Evolutionary conservation across 2,113 vertebrate genomes (phyloP), one percentile per base, ranked within the genome.

Genomic region (Chunga burmeisteri): DNA sequence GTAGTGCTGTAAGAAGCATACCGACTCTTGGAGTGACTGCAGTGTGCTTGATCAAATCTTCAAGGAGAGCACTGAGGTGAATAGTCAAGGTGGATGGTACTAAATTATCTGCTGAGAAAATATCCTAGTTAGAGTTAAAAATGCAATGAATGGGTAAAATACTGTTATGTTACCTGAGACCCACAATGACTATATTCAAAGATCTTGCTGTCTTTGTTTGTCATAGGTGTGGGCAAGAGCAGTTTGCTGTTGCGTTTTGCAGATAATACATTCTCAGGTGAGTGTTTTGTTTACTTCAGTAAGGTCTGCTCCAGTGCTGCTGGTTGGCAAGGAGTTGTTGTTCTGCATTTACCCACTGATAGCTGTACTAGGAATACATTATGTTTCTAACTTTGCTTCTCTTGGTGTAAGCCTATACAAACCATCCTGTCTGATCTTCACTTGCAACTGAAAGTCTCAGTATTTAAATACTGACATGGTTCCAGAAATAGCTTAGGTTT

Each of bases 181-280:
- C 36, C 36, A 49, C 9, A 46, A 56, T 82, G 61, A 56, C 40
- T 73, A 27, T 91, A 62, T 32, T 97, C 74, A 93, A 73, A 82
- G 56, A 55, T 68, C 52, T 82, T 82, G 58, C 66, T 96, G 49
- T 97, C 62, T 94, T 82, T 88, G 67, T 96, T 97, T 77, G 88
- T 96, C 15, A 6, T 97, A 99, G 99, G 99, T 98, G 99, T 99
- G 95, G 99, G 99, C 97, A 99, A 99, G 98, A 99, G 99, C 98
- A 99, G 99, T 98, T 98, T 99, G 95, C 98, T 99, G 81, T 98
- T 99, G 96, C 99, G 99, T 80, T 99, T 99, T 95, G 99, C 99
- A 98, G 99, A 99, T 98, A 99, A 99, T 97, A 99, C 99, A 10
- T 99, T 99, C 98, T 99, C 99, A 99, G 99, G 99, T 99, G 95